These are phyloP conservation scores for Acanthurus leucopareius DNA, from an alignment of 2,797 vertebrate genomes.

Conservation along the genomic window DNA sequence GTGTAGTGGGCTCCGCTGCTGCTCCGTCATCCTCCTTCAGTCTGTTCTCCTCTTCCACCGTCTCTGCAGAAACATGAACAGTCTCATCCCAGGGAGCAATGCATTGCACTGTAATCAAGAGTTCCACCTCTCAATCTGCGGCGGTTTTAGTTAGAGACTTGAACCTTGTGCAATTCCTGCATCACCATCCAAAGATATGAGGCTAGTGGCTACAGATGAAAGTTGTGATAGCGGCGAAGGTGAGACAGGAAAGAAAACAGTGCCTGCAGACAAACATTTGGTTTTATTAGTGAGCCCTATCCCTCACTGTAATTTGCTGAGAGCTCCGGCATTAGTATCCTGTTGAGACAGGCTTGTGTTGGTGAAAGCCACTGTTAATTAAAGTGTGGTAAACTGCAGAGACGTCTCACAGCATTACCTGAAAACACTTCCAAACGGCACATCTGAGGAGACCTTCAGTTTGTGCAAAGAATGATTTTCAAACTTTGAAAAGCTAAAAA, in stretches of 20 bases:
- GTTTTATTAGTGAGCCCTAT: conserved; percentile 77
- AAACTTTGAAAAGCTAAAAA: conserved; percentile 24
- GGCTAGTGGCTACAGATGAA: conserved; percentile 55
- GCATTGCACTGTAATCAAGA: conserved; percentile 57
- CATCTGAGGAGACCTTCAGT: conserved; percentile 29
- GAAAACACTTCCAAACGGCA: conserved; percentile 30
- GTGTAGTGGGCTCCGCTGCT: conserved; percentile 46
- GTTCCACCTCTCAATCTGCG: conserved; percentile 33
- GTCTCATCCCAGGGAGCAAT: conserved; percentile 47
- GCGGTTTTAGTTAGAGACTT: conserved; percentile 53
- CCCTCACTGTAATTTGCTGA: conserved; percentile 81
- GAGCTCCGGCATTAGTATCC: conserved; percentile 71
- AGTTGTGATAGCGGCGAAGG: conserved; percentile 62
- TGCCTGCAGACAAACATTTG: conserved; percentile 79
- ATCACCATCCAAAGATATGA: conserved; percentile 48
- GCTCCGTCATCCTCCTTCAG: conserved; percentile 73
- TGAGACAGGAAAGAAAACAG: conserved; percentile 77
- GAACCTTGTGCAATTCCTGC: conserved; percentile 41
- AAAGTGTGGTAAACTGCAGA: conserved; percentile 48
- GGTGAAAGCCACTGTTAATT: conserved; percentile 66
- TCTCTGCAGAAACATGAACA: conserved; percentile 73
- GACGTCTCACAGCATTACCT: conserved; percentile 40
- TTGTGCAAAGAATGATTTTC: conserved; percentile 1
- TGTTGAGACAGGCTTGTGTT: conserved; percentile 78
- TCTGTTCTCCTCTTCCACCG: conserved; percentile 77